phyloP scores from a whole-genome alignment of 2,888 invertebrate species.

The Thereva unica region DNA sequence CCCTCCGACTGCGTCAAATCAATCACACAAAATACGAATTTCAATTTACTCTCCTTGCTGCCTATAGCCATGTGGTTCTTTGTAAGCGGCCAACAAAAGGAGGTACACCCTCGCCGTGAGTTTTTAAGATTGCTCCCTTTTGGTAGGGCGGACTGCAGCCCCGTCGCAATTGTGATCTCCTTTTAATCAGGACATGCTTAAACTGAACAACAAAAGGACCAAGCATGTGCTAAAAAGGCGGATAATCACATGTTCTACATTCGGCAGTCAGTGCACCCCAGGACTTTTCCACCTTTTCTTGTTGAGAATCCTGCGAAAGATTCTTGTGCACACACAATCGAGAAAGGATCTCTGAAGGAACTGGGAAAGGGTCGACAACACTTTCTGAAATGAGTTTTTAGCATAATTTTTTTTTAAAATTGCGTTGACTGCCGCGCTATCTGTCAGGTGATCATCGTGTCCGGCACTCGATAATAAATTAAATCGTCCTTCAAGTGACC shows the following conservation, averaged over 20 bases:
- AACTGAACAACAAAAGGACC: conserved; percentile 42
- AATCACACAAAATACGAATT: conserved; percentile 36
- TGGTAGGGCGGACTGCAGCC: conserved; percentile 9
- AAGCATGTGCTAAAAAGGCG: conserved; percentile 48
- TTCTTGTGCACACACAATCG: too few relatives aligned
- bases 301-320: too few relatives aligned
- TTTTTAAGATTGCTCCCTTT: conserved; percentile 34
- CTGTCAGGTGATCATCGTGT: too few relatives aligned
- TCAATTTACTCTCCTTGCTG: conserved; percentile 19
- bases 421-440: background rate
- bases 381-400: too few relatives aligned
- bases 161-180: conserved; percentile 25
- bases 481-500: conserved; percentile 23
- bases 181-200: conserved; percentile 35
- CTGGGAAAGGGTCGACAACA: too few relatives aligned
- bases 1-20: conserved; percentile 30
- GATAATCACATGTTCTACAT: conserved; percentile 45
- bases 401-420: too few relatives aligned
- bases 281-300: too few relatives aligned
- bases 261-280: background rate
- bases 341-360: too few relatives aligned
- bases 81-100: conserved; percentile 28
- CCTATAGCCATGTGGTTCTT: conserved; percentile 22
- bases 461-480: background rate
- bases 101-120: conserved; percentile 13